A percentile compares a stretch with the other conserved stretches of the same genome.
phyloP scores from a whole-genome alignment of 30 jellyfish, hydroid and myxozoan species.

The Catostylus mosaicus region DNA sequence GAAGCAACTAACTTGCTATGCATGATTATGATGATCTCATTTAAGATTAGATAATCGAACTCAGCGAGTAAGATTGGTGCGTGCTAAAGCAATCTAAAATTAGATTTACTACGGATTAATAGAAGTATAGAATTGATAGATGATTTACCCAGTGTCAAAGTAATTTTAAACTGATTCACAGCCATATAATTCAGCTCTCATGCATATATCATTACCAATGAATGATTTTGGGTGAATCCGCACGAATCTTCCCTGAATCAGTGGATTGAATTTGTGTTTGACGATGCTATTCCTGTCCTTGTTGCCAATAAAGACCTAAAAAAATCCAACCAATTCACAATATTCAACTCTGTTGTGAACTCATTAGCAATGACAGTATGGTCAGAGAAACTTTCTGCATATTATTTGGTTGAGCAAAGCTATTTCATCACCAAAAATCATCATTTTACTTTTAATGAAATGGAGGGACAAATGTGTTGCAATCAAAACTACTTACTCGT shows the following conservation, averaged over 20 bases:
- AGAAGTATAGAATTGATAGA: too few relatives aligned
- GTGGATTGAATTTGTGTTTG: slow-evolving; percentile 17
- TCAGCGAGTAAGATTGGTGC: too few relatives aligned
- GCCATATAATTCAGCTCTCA: slow-evolving; percentile 60
- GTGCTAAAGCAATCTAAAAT: too few relatives aligned
- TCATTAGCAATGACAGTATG: too few relatives aligned
- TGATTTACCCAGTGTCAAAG: neutral
- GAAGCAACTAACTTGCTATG: too few relatives aligned
- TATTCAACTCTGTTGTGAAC: too few relatives aligned
- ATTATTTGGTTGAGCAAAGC: too few relatives aligned
- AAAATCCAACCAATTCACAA: neutral
- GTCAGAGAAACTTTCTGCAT: too few relatives aligned
- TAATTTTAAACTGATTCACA: slow-evolving; percentile 9
- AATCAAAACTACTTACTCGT: slow-evolving; percentile 3
- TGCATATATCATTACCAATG: slow-evolving; percentile 45
- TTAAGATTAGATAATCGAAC: too few relatives aligned
- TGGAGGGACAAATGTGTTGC: neutral
- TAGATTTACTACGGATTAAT: slow-evolving; percentile 1
- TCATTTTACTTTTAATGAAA: neutral
- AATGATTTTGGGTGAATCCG: slow-evolving; percentile 34
- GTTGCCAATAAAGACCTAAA: slow-evolving; percentile 48
- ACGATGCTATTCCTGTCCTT: slow-evolving; percentile 38
- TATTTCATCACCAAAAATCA: too few relatives aligned
- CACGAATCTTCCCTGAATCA: slow-evolving; percentile 23
- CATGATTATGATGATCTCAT: too few relatives aligned